These are phyloP conservation scores for Mythimna pallens DNA, from an alignment of 2,888 invertebrate species.

Conservation along the genomic window DNA sequence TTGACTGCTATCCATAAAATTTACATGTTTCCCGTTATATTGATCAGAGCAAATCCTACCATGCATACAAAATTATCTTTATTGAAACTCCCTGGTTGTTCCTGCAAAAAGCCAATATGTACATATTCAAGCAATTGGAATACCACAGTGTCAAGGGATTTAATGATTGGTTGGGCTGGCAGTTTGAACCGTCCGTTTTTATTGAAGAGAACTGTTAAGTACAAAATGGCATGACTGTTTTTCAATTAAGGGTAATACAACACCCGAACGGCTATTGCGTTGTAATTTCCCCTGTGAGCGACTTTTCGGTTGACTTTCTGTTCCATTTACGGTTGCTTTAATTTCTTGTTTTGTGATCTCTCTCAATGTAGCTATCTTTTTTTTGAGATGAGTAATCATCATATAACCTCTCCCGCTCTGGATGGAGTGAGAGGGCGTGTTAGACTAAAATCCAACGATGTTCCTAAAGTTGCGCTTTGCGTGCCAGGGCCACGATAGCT, in stretches of 20 bases:
- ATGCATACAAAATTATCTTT: constrained; percentile 53
- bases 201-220: constrained; percentile 29
- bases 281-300: constrained; percentile 51
- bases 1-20: constrained; percentile 34
- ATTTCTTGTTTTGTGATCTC: constrained; percentile 8
- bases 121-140: constrained; percentile 33
- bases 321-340: constrained; percentile 3
- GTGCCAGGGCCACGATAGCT: no score
- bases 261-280: constrained; percentile 8
- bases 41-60: constrained; percentile 25
- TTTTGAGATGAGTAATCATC: no score
- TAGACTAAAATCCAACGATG: no score
- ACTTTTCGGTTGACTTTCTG: constrained; percentile 25
- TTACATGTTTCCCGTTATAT: constrained; percentile 37
- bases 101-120: constrained; percentile 42
- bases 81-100: constrained; percentile 35
- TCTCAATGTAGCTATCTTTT: no score
- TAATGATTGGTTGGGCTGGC: constrained; percentile 32
- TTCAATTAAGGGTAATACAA: constrained; percentile 52
- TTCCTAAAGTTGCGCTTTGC: no score
- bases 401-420: no score
- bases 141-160: constrained; percentile 43
- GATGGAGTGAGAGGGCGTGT: no score
- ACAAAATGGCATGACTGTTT: constrained; percentile 45
- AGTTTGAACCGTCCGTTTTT: constrained; percentile 37